Base-by-base conservation (phyloP, 2,888 invertebrate species). In the Autographa gamma region DNA sequence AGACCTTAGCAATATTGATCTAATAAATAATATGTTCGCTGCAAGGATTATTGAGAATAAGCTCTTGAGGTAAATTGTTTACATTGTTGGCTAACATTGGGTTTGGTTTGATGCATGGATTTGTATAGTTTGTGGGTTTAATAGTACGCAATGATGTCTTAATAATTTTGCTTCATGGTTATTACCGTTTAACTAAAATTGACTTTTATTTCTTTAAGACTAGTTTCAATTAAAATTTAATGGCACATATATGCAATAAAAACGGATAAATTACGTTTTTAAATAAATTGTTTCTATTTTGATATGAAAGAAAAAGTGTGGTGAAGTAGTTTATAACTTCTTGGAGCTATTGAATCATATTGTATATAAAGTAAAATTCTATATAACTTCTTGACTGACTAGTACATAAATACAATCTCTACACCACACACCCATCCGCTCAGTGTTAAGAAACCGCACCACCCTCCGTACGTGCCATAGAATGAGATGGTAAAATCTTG, bases 1-100 rank as follows among this genome's bases (percentile, higher is more conserved):
- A 91, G 90, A 91, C 91, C 92, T 91, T 86, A 88, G 86, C 90
- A 88, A 93, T 95, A 95, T 95, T 94, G 93, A 93, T 93, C 92
- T 88, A 92, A 94, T 95, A 95, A 95, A 95, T 95, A 92, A 91
- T 91, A 88, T 88, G 87, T 86, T 89, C 85, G 88, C 76, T 86
- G 83, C 87, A 82, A 85, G 89, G 91, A 93, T 93, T 92, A 92
- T 93, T 89, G 92, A 83, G 86, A 86, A 87, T 87, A 85, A 89
- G 87, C 87, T 86, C 86, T 91, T 80, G 85, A 89, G 90, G 88
- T 90, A 86, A 87, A 88, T 86, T 85, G 80, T 85, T 80, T 76
- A 81, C 76, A 83, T 83, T 85, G 80, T 81, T 80, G 56, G 73
- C 59, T 74, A 62, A 60, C 69, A 79, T 62, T 65, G 67, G 62